Base-by-base conservation (phyloP, 2,113 vertebrate genomes). In the Camelus dromedarius region DNA sequence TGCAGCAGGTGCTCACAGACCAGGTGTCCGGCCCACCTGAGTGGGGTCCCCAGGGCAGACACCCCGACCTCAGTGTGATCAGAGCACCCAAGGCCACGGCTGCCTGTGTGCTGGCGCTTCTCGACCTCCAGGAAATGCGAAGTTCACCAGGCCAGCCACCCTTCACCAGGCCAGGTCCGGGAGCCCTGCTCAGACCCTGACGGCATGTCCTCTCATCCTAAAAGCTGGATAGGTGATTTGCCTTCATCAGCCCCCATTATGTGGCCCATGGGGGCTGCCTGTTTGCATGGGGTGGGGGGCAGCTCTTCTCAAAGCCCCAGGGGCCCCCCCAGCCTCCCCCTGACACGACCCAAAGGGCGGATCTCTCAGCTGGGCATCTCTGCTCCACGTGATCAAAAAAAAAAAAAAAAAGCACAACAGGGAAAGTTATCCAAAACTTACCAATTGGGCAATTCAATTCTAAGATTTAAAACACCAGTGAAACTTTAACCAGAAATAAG, bases 261-360 rank as follows among this genome's bases (percentile, higher is more conserved):
- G 54, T 38, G 67, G 10, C 19, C 77, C 7, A 1, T 8, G 35
- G 48, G 48, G 48, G 62, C 48, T 12, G 3, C 35, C 18, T 9
- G 8, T 35, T 62, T 52, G 28, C 0, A 6, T 1, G 12, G 79
- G 32, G 42, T 19, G 18, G 24, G 8, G 22, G 38, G 24, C 35
- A 35, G 8, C 67, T 72, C 66, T 60, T 50, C 67, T 22, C 5
- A 0, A 14, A n/a, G 46, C 11, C 15, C 67, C 4, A 0, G 46
- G 10, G 14, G 32, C 24, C 16, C 24, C 30, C 2, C 28, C 2
- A 64, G 8, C 3, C 18, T 35, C 18, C 6, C 15, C 0, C 0
- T 0, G 38, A n/a, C 15, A 93, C 0, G 19, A 70, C 13, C 79
- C 62, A 0, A 62, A 96, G 58, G 32, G 32, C 13, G 75, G 24